Evolutionary conservation across 1,140 invertebrate genomes (phyloP), one percentile per base, ranked within the genome.

Genomic region (Listronotus oregonensis): DNA sequence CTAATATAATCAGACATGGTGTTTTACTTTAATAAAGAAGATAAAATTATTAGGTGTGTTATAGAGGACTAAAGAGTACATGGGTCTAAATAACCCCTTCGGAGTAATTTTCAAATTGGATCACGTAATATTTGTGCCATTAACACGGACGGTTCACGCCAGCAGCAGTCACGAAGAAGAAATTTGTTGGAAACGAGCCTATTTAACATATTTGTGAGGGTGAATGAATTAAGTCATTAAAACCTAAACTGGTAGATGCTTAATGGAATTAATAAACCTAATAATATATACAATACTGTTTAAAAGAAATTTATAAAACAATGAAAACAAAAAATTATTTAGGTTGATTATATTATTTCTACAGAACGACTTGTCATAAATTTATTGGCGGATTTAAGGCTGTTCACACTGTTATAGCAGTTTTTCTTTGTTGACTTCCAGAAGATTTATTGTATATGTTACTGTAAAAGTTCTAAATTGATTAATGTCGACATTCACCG

Each of bases 11-110:
- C 34, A 18, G 34, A 21, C 52, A 55, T 12, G 32, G 43, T 49
- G 44, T 46, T 49, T 49, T 40, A 40, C 17, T 43, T 32, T 49
- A 49, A 39, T 59, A 49, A 32, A 12, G n/a, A n/a, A 21, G 44
- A 47, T 59, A 18, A 59, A 59, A 59, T 59, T 59, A 49, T 59
- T 59, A 59, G 57, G 57, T 59, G 57, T 59, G 57, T 59, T 46
- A 52, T 46, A 46, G 12, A 34, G 42, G 37, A 11, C 55, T 34
- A 32, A 58, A 40, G 18, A 46, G 15, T 49, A 37, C 57, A 59
- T 15, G 44, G 31, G 43, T 43, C 57, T 21, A 32, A 47, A 59
- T 34, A 37, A 37, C 43, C 37, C 40, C 40, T 39, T 31, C 17
- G 18, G 44, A 39, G 31, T 49, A 59, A 59, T 59, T 59, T 59